Evolutionary conservation across 2,113 vertebrate genomes (phyloP), one percentile per base, ranked within the genome.

Genomic region (Anhinga rufa): DNA sequence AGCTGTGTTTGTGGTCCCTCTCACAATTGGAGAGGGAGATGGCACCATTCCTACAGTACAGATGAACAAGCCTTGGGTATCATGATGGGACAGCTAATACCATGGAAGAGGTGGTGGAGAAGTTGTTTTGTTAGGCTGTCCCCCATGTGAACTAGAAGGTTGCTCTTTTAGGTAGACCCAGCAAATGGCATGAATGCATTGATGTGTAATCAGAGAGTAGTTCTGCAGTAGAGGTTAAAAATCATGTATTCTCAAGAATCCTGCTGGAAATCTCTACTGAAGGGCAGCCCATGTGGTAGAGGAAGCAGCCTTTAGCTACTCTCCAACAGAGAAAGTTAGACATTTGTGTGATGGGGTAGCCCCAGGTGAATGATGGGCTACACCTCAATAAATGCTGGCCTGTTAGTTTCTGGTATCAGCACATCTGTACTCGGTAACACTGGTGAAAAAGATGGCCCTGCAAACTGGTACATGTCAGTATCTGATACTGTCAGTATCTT

Each of bases 351-450:
- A 5, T 31, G 26, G 21, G 2, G 5, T 48, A 22, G 29, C 17
- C 66, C 29, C 12, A 6, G 15, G 3, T 57, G 25, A 34, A 12
- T 22, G 32, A 9, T 61, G 36, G 17, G 55, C 34, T 88, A 2
- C 3, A 2, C 38, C 32, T 38, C 71, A 20, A 8, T 1, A 9
- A 54, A 22, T 61, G 60, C 60, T 17, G 40, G 49, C n/a, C n/a
- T n/a, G n/a, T n/a, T n/a, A n/a, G n/a, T 9, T 0, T 0, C 5
- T 1, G 2, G 7, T 71, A 10, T 31, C 32, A 48, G 14, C 32
- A 9, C 15, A 36, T 36, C 14, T 46, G 28, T 21, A 7, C 44
- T 57, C 0, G 0, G 32, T 46, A 55, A 38, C 17, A 8, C 19
- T 0, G 1, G 52, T 69, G 51, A 25, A 66, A 75, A 42, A 11